Percentiles rank a stretch among this genome's conserved stretches.
Evolutionary conservation across 2,888 invertebrate genomes (phyloP).

Genomic region (Acheta domesticus): DNA sequence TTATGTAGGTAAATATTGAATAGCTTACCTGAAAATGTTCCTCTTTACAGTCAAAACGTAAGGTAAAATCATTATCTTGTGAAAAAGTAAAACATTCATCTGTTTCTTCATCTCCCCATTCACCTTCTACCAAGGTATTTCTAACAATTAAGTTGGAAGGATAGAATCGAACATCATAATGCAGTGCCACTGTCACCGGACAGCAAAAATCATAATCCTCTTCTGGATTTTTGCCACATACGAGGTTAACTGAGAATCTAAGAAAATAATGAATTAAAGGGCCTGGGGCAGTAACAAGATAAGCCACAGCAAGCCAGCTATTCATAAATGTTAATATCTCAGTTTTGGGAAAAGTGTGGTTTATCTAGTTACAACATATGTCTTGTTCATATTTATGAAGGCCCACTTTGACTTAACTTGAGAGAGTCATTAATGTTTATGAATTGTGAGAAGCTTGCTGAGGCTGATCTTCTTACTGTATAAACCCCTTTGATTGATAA

Average conservation of each 20-base stretch:
- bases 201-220: neutral
- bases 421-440: too few relatives aligned
- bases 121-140: neutral
- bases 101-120: neutral
- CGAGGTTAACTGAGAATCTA: neutral
- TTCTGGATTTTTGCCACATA: neutral
- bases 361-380: too few relatives aligned
- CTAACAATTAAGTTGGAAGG: neutral
- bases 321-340: too few relatives aligned
- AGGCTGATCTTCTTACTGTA: too few relatives aligned
- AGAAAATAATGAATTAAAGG: neutral
- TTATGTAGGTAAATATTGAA: too few relatives aligned
- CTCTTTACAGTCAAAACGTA: neutral
- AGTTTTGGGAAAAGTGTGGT: too few relatives aligned
- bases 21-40: neutral
- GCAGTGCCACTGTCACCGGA: neutral
- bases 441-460: too few relatives aligned
- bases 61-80: neutral
- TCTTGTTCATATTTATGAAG: too few relatives aligned
- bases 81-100: neutral
- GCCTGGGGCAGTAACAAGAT: too few relatives aligned
- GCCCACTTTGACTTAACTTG: too few relatives aligned
- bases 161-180: neutral
- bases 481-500: too few relatives aligned
- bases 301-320: too few relatives aligned